Evolutionary conservation across 1,140 invertebrate species (phyloP), one percentile per base, ranked within the genome.

Genomic region (Nautilus pompilius): DNA sequence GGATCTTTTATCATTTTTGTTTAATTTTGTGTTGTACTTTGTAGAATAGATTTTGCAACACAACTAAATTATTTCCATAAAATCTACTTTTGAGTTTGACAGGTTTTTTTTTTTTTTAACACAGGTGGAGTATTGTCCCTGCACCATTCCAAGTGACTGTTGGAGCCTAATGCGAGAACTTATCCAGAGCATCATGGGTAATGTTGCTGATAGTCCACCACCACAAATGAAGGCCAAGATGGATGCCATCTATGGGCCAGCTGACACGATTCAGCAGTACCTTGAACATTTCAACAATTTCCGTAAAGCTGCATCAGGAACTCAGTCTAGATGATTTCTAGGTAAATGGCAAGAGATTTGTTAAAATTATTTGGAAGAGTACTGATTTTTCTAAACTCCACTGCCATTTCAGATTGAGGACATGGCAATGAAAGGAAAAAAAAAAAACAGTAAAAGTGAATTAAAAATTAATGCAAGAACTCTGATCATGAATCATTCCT

Each of bases 211-310:
- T 17, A 65, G 29, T 24, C 71, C 71, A 15, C 73, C 77, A 3
- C 13, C 69, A 28, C 73, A 80, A 60, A 74, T 91, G 0, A 85
- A 93, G 76, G 88, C 85, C 66, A 87, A 89, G 67, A 90, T 92
- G 87, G 93, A 93, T 75, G 91, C 95, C 17, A 86, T 94, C 51
- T 96, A 95, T 68, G 74, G 76, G 8, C 83, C 85, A 8, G 68
- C 93, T 67, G 94, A 97, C 79, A 96, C 93, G 0, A 91, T 97
- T 56, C 90, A 93, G 66, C 95, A 97, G 76, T 98, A 98, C 82
- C 86, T 97, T 73, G 94, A 98, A 81, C 92, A 96, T 77, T 98
- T 98, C 80, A 92, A 89, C 68, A 89, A 90, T 58, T 94, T 93
- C 75, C 86, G 93, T 54, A 96, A 96, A 81, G 82, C 87, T 2